Percentiles rank a stretch among this genome's conserved stretches.
These are phyloP conservation scores for Halichondria panicea DNA, from an alignment of 37 sponge, comb jelly and placozoan genomes.

Conservation along the genomic window DNA sequence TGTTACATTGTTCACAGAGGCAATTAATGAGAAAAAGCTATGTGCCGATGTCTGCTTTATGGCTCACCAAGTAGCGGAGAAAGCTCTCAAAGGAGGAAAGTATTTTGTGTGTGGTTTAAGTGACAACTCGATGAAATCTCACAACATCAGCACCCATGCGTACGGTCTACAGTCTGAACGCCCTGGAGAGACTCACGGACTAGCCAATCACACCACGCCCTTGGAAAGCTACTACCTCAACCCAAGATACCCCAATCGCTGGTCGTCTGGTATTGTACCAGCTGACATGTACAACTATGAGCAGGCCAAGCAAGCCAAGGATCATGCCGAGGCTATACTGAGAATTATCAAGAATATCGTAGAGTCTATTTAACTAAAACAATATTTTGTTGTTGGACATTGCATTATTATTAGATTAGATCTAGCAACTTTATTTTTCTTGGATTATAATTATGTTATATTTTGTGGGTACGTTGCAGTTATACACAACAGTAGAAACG, in stretches of 20 bases:
- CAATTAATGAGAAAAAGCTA: too few species aligned
- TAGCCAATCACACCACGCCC: neutral
- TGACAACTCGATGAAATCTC: constrained; percentile 8
- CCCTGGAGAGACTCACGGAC: neutral
- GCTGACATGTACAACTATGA: neutral
- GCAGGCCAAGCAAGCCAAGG: constrained; percentile 1
- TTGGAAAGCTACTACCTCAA: constrained; percentile 25
- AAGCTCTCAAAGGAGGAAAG: constrained; percentile 66
- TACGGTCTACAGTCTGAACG: constrained; percentile 7
- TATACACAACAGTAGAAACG: too few species aligned
- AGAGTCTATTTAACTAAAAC: too few species aligned
- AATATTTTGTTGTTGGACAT: too few species aligned
- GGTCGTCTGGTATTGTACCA: neutral
- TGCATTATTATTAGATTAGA: too few species aligned
- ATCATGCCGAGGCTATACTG: neutral
- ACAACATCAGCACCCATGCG: constrained; percentile 10
- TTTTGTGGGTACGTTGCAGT: too few species aligned
- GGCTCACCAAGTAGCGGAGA: constrained; percentile 52
- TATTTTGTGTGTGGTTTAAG: constrained; percentile 60
- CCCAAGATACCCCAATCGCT: constrained; percentile 24
- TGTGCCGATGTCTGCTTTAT: constrained; percentile 36
- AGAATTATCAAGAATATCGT: neutral
- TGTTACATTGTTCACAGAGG: neutral
- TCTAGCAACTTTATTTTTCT: too few species aligned
- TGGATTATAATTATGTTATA: too few species aligned